These are phyloP conservation scores for Lithophane leautieri DNA, from an alignment of 2,888 invertebrate species.

Conservation along the genomic window DNA sequence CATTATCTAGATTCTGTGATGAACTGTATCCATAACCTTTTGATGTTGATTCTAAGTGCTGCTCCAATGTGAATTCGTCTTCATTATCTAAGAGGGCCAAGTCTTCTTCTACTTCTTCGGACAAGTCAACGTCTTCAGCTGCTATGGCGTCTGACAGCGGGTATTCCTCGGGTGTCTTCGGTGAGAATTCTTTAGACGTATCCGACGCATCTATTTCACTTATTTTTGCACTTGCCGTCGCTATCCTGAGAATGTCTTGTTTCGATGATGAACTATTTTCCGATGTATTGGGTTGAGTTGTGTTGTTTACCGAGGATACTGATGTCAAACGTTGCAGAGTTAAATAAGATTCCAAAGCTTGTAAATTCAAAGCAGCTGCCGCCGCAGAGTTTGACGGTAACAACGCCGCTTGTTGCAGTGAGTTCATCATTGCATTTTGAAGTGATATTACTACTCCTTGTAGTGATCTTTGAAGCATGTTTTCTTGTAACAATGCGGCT, in stretches of 20 bases:
- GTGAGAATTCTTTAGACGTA: conserved; percentile 83
- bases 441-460: conserved; percentile 95
- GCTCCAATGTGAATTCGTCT: conserved; percentile 92
- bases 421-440: conserved; percentile 96
- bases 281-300: conserved; percentile 78
- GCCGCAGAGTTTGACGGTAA: conserved; percentile 95
- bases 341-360: conserved; percentile 96
- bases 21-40: conserved; percentile 86
- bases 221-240: conserved; percentile 90
- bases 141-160: conserved; percentile 88
- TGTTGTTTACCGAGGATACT: conserved; percentile 90
- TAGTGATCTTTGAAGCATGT: conserved; percentile 93
- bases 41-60: conserved; percentile 87
- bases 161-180: conserved; percentile 88
- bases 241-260: conserved; percentile 92
- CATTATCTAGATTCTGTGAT: conserved; percentile 91
- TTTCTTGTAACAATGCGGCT: conserved; percentile 91
- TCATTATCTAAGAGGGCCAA: conserved; percentile 94
- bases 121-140: conserved; percentile 92
- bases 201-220: conserved; percentile 85
- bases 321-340: conserved; percentile 95
- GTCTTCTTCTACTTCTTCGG: conserved; percentile 94
- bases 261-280: conserved; percentile 88
- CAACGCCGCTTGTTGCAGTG: conserved; percentile 95
- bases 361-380: conserved; percentile 95